Percentiles rank a stretch among this genome's conserved stretches.
phyloP scores from a whole-genome alignment of 2,888 invertebrate species.

The Macropis europaea region DNA sequence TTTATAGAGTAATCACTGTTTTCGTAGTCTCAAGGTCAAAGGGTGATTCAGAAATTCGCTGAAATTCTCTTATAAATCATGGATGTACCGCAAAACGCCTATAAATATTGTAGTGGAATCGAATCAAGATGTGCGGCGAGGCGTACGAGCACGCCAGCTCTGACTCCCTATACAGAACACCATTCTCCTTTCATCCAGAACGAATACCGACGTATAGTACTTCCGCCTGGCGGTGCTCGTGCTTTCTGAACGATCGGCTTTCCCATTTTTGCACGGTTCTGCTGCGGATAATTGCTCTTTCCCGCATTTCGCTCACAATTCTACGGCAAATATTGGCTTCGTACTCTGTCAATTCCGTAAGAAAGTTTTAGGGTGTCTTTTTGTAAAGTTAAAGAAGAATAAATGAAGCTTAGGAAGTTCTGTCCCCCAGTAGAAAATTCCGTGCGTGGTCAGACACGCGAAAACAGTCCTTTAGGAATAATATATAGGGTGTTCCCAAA shows the following conservation, averaged over 20 bases:
- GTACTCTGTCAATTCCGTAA: too few species aligned
- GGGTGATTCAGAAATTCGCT: too few species aligned
- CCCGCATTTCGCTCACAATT: background rate
- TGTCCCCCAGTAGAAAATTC: too few species aligned
- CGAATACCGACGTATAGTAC: conserved; percentile 25
- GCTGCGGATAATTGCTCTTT: conserved; percentile 17
- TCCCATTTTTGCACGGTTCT: conserved; percentile 13
- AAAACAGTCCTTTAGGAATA: too few species aligned
- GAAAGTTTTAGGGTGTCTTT: too few species aligned
- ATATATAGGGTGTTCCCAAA: too few species aligned
- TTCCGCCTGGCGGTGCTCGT: background rate
- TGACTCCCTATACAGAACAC: conserved; percentile 1
- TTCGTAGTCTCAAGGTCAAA: too few species aligned
- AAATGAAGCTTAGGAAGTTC: too few species aligned
- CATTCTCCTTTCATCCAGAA: conserved; percentile 18
- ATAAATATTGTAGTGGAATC: conserved; percentile 40
- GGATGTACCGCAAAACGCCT: conserved; percentile 9
- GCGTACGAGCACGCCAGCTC: conserved; percentile 15
- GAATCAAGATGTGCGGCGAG: conserved; percentile 32
- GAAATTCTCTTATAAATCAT: conserved; percentile 14
- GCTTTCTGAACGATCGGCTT: conserved; percentile 21
- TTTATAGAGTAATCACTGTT: too few species aligned
- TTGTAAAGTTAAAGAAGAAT: too few species aligned
- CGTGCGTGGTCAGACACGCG: too few species aligned
- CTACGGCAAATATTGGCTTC: too few species aligned